A percentile compares a stretch with the other conserved stretches of the same genome.
Conservation (phyloP, 30 jellyfish, hydroid and myxozoan species). For the Haliclystus octoradiatus region DNA sequence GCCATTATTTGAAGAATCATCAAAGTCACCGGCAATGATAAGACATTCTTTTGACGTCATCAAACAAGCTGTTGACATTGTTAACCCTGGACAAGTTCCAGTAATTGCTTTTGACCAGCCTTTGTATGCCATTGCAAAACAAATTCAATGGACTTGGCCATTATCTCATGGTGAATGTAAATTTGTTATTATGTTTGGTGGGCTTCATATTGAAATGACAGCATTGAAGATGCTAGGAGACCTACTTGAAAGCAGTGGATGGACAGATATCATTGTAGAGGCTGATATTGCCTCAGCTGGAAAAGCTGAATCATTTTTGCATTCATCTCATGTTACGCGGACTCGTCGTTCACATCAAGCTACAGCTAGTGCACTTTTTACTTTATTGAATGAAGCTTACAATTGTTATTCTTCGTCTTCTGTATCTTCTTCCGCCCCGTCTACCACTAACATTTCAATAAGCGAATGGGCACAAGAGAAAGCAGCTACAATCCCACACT, state of each 20-base stretch:
- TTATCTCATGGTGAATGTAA: conserved; percentile 14
- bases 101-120: conserved; percentile 37
- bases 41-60: conserved; percentile 27
- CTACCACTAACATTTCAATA: no score
- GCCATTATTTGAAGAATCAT: conserved; percentile 42
- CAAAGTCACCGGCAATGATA: conserved; percentile 34
- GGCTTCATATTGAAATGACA: conserved; percentile 42
- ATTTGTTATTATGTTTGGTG: conserved; percentile 15
- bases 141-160: conserved; percentile 39
- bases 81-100: conserved; percentile 25
- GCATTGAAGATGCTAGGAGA: conserved; percentile 31
- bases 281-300: conserved; percentile 28
- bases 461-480: background rate
- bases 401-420: no score
- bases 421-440: no score
- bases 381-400: conserved; percentile 20
- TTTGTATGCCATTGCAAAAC: conserved; percentile 31
- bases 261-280: conserved; percentile 30
- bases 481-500: conserved; percentile 1
- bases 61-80: conserved; percentile 14
- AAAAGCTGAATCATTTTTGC: conserved; percentile 13
- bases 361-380: conserved; percentile 15
- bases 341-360: conserved; percentile 31
- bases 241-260: conserved; percentile 58
- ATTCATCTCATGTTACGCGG: conserved; percentile 28